These are phyloP conservation scores for Zele albiditarsus DNA, from an alignment of 2,888 invertebrate species.

Conservation along the genomic window DNA sequence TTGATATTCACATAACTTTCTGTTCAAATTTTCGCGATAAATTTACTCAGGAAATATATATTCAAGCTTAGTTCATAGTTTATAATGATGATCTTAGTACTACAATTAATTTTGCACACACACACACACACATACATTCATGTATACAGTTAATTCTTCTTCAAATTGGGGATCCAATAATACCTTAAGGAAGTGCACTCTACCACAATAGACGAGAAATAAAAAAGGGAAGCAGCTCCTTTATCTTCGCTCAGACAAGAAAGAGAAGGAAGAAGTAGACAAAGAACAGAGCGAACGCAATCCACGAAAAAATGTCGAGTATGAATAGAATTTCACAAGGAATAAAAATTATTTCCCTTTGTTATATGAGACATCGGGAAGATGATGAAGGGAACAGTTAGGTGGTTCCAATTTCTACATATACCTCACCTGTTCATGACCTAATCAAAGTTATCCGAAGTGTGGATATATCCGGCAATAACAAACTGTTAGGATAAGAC, in stretches of 20 bases:
- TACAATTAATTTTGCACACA: background rate
- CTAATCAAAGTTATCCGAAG: constrained; percentile 59
- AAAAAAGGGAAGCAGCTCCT: too few species aligned
- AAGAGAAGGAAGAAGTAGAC: too few species aligned
- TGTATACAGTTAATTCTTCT: too few species aligned
- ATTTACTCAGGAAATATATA: background rate
- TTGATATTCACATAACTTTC: background rate
- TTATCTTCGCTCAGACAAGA: too few species aligned
- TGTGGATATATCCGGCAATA: constrained; percentile 54
- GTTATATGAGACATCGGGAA: background rate
- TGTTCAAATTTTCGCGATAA: background rate
- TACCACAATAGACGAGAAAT: too few species aligned
- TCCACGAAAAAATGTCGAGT: too few species aligned
- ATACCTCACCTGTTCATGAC: constrained; percentile 34
- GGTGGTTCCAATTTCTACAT: background rate
- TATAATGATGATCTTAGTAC: background rate
- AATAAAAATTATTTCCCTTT: background rate
- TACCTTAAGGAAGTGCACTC: too few species aligned
- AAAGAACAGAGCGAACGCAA: too few species aligned
- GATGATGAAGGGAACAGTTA: background rate
- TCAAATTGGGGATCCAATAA: too few species aligned
- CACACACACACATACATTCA: background rate
- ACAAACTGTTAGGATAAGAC: constrained; percentile 49
- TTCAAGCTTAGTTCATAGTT: background rate
- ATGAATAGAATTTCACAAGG: too few species aligned